Evolutionary conservation across 2,113 vertebrate species (phyloP), one percentile per base, ranked within the genome.

Genomic region (Rhineura floridana): DNA sequence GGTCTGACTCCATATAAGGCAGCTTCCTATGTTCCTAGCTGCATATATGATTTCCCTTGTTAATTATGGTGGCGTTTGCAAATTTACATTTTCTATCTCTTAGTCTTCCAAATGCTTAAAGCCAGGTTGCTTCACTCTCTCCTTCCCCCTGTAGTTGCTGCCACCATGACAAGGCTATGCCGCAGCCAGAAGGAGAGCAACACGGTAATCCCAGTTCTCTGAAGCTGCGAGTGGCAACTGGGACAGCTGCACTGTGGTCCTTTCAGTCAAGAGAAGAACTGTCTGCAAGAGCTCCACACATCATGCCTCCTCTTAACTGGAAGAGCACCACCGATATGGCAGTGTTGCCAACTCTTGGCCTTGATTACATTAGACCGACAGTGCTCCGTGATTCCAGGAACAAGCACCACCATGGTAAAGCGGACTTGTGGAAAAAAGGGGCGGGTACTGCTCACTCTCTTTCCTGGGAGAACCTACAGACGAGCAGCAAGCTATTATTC

Each of bases 131-230:
- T 0, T 50, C 83, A 73, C 44, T 81, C 79, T 23, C 48, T 90
- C 89, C 90, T 91, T 75, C 33, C 88, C 87, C 92, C 92, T 91
- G 88, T 91, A 91, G 83, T 92, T 91, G 85, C 81, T 88, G 69
- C n/a, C 81, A 33, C 76, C 8, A 73, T 9, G 2, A 50, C 33
- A 79, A 10, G 52, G 23, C 30, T 62, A 17, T 81, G 67, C 67
- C 3, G 23, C 55, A 78, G 17, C 23, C 33, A 78, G 44, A 86
- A 42, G 30, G 6, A 73, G 83, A 73, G 52, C 17, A 8, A 73
- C 44, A 23, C 6, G 17, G 46, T 4, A 48, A 75, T 48, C 42
- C 21, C 23, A 87, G 42, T 11, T 63, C 42, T 63, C 46, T 28
- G 25, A 88, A 75, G 33, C 42, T 36, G 39, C 25, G 44, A 63